phyloP scores from a whole-genome alignment of 2,113 vertebrate species.

The Chaetops frenatus region DNA sequence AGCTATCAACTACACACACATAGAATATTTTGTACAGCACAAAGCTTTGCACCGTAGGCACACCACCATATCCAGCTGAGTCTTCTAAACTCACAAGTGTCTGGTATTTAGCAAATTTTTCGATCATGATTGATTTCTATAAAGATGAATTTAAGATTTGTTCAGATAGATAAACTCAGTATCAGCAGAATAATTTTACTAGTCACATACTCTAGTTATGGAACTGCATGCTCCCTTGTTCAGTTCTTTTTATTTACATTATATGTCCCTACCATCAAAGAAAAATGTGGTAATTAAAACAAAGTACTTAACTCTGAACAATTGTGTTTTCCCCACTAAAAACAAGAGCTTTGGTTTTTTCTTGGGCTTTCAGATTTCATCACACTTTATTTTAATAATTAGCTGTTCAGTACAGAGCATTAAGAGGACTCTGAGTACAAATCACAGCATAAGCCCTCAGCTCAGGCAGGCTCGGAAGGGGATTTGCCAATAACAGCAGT shows the following conservation, averaged over 20 bases:
- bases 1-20: no score
- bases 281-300: not conserved
- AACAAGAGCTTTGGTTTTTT: not conserved
- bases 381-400: not conserved
- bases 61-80: accelerated
- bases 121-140: accelerated
- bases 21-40: no score
- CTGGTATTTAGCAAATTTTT: not conserved
- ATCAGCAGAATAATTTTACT: not conserved
- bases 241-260: not conserved
- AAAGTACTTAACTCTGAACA: not conserved
- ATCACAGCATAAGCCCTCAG: not conserved
- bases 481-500: not conserved
- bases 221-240: not conserved
- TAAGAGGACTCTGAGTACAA: not conserved
- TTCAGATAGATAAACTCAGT: not conserved
- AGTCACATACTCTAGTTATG: accelerated
- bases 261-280: not conserved
- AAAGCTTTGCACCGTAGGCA: not conserved
- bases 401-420: not conserved
- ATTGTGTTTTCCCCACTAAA: not conserved
- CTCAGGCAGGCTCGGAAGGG: not conserved
- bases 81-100: not conserved
- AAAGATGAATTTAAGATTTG: not conserved
- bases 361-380: not conserved